A percentile compares a stretch with the other conserved stretches of the same genome.
Conservation (phyloP, 1,140 invertebrate genomes). For the Spodoptera litura region DNA sequence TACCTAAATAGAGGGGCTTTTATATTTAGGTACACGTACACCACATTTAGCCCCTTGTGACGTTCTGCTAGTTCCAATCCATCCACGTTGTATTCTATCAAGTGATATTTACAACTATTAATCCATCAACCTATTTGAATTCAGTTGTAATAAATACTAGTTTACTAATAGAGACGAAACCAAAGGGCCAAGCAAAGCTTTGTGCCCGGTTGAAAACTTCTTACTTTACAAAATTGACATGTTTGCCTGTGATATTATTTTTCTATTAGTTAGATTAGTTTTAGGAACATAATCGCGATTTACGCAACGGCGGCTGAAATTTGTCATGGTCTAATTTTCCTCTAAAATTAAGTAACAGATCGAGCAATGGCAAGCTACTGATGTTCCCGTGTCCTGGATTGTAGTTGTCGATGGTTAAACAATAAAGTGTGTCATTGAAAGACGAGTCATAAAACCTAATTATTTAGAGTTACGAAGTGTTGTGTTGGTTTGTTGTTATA, state of each 20-base stretch:
- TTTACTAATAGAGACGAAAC: conserved; percentile 28
- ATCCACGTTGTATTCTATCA: no score
- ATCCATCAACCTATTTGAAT: neutral
- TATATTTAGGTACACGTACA: no score
- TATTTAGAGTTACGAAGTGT: conserved; percentile 61
- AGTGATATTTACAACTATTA: neutral
- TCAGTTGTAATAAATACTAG: conserved; percentile 20
- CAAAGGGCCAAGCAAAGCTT: conserved; percentile 18
- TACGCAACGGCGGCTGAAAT: conserved; percentile 25
- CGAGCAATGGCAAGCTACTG: conserved; percentile 25
- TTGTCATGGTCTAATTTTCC: conserved; percentile 27
- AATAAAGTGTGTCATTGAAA: conserved; percentile 56
- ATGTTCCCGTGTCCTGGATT: conserved; percentile 19
- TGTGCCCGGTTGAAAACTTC: conserved; percentile 27
- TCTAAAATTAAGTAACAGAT: conserved; percentile 30
- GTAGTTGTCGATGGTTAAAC: conserved; percentile 61
- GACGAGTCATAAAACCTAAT: conserved; percentile 57
- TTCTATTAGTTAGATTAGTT: conserved; percentile 49
- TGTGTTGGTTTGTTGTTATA: conserved; percentile 83
- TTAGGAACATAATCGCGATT: conserved; percentile 31
- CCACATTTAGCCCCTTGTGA: no score
- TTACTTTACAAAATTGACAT: conserved; percentile 45
- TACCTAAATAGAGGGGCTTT: no score
- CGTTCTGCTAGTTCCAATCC: no score
- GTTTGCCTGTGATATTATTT: conserved; percentile 50